Evolutionary conservation across 1,140 invertebrate species (phyloP), one percentile per base, ranked within the genome.

Genomic region (Cyclina sinensis): DNA sequence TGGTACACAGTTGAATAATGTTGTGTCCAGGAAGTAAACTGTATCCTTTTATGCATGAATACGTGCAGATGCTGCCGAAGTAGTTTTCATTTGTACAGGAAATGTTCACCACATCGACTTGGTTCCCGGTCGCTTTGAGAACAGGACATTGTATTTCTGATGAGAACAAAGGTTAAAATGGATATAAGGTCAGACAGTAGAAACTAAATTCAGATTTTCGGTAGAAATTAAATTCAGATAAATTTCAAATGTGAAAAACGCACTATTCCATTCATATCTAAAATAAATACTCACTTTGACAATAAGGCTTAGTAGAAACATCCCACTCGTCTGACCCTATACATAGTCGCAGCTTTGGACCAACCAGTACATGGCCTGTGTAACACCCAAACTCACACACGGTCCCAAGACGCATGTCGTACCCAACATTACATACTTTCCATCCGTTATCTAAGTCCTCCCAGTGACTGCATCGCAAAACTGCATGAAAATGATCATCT

Each of bases 371-470:
- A 32, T 73, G 65, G n/a, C 82, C 82, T 4, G 59, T 24, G n/a
- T 51, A 70, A 27, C 82, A 84, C 21, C 82, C 82, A 37, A 84
- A 84, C 46, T 68, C 65, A 27, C 82, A 84, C 11, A 48, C 62
- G 30, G 39, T 84, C 16, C 82, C 82, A 21, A 46, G 35, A 24
- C 48, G n/a, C 65, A 84, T 68, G 14, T 73, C 39, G 32, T 51
- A 21, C 21, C 39, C 59, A 30, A 37, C 46, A 32, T 84, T 35
- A 37, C 82, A 84, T 11, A 48, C 4, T 37, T 37, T 73, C 82
- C 65, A 84, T 27, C 82, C 82, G 48, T 84, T 46, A 0, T 32
- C 32, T 24, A 84, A 21, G 11, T 43, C 18, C 30, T 32, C 32
- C 68, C 62, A 73, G 11, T 35, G 18, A 14, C 39, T 37, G 57